phyloP scores from a whole-genome alignment of 2,888 invertebrate species.

The Brenthis ino region DNA sequence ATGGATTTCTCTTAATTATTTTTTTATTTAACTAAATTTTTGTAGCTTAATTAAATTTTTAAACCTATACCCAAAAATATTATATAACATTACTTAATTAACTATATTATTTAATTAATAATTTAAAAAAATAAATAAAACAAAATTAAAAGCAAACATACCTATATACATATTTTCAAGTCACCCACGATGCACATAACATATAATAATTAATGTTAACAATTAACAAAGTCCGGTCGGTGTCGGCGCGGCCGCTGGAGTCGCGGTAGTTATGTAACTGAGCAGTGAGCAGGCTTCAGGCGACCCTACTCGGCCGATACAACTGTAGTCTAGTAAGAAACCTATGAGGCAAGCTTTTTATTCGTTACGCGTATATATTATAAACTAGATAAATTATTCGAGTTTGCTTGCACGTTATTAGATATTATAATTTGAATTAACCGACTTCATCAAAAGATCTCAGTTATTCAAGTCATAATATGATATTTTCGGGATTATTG shows the following conservation, averaged over 20 bases:
- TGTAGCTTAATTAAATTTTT: too few relatives aligned
- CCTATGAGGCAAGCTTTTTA: slow-evolving; percentile 30
- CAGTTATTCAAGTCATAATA: too few relatives aligned
- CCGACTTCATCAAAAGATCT: too few relatives aligned
- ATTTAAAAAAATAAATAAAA: not conserved
- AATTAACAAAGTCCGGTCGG: not conserved
- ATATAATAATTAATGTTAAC: slow-evolving; percentile 18
- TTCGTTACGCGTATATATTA: slow-evolving; percentile 15
- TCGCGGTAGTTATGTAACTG: slow-evolving; percentile 23
- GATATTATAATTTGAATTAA: too few relatives aligned
- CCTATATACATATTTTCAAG: slow-evolving; percentile 43
- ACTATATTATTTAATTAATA: too few relatives aligned
- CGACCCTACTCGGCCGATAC: slow-evolving; percentile 6
- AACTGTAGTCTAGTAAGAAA: slow-evolving; percentile 2
- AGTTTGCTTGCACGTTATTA: slow-evolving; percentile 6
- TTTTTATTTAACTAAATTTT: too few relatives aligned
- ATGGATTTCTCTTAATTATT: too few relatives aligned
- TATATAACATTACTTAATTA: too few relatives aligned
- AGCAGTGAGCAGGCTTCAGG: slow-evolving; percentile 4
- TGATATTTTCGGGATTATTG: too few relatives aligned
- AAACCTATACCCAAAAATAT: too few relatives aligned
- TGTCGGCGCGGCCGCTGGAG: slow-evolving; percentile 43
- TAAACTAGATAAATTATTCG: slow-evolving; percentile 14
- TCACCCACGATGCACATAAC: slow-evolving; percentile 20
- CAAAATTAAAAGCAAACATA: slow-evolving; percentile 35